Evolutionary conservation across 1,140 invertebrate species (phyloP).

Genomic region (Cyclina sinensis): DNA sequence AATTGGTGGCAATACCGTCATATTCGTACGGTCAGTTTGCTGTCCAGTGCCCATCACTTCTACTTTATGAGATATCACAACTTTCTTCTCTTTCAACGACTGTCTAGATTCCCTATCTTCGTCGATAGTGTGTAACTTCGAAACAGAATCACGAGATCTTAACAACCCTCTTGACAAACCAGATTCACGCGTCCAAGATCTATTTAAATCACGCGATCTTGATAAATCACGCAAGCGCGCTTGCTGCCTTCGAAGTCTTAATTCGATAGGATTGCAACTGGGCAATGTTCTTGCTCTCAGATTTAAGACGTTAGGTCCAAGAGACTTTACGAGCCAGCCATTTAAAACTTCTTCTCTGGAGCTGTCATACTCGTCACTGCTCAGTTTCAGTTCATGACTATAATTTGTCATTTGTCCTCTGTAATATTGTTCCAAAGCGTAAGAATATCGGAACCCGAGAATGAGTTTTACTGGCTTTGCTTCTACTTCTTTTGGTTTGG

Average conservation of each 20-base stretch:
- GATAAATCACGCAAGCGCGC: slow-evolving; percentile 30
- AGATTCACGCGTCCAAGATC: slow-evolving; percentile 7
- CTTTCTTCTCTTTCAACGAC: neutral
- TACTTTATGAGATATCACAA: neutral
- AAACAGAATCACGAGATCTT: slow-evolving; percentile 36
- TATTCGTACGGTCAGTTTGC: neutral
- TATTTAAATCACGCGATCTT: neutral
- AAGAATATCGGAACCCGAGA: slow-evolving; percentile 59
- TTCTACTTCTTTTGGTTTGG: slow-evolving; percentile 18
- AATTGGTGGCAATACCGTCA: neutral
- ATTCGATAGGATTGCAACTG: slow-evolving; percentile 61
- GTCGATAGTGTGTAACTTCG: slow-evolving; percentile 19
- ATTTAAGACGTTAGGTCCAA: slow-evolving; percentile 38
- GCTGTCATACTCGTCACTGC: neutral
- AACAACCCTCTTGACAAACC: neutral
- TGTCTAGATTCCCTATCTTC: neutral
- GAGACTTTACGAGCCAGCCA: slow-evolving; percentile 55
- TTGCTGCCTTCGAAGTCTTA: slow-evolving; percentile 43
- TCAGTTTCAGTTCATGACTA: neutral
- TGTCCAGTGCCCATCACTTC: neutral
- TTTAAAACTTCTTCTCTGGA: slow-evolving; percentile 45
- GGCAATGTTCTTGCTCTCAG: slow-evolving; percentile 53
- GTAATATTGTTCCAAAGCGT: slow-evolving; percentile 61
- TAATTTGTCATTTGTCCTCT: slow-evolving; percentile 16
- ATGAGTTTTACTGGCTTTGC: slow-evolving; percentile 37